Evolutionary conservation across 2,888 invertebrate species (phyloP).

Genomic region (Synanthedon vespiformis): DNA sequence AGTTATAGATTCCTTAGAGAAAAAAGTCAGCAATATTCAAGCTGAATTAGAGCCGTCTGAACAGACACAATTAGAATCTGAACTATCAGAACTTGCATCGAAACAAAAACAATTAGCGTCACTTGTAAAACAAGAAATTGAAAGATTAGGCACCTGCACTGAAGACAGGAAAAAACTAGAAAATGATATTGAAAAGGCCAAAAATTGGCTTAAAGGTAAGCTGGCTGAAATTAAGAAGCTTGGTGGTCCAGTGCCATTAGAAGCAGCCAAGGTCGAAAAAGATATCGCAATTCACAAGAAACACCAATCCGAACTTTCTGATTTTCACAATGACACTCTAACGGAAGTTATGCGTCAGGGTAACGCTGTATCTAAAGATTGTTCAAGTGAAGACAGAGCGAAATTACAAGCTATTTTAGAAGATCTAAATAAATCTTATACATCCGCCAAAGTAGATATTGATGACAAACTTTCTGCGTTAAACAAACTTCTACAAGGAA

Average conservation of each 20-base stretch:
- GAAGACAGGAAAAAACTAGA: constrained; percentile 83
- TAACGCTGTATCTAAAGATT: constrained; percentile 82
- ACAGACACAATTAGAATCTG: constrained; percentile 81
- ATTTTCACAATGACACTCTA: constrained; percentile 80
- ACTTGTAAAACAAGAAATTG: constrained; percentile 79
- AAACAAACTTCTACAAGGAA: constrained; percentile 78
- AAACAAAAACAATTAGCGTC: constrained; percentile 82
- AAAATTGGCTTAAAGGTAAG: constrained; percentile 84
- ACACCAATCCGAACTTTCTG: constrained; percentile 80
- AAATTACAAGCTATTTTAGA: constrained; percentile 76
- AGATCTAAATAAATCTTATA: constrained; percentile 78
- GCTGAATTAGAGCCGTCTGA: constrained; percentile 88
- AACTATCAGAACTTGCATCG: constrained; percentile 76
- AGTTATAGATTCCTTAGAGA: constrained; percentile 84
- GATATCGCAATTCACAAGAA: constrained; percentile 82
- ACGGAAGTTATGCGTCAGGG: constrained; percentile 83
- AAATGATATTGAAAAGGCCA: constrained; percentile 81
- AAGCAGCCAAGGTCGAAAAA: constrained; percentile 84
- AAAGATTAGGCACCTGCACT: constrained; percentile 75
- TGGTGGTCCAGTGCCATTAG: constrained; percentile 82
- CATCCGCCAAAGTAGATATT: constrained; percentile 78
- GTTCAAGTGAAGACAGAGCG: constrained; percentile 77
- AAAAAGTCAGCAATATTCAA: constrained; percentile 85
- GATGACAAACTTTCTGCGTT: constrained; percentile 79
- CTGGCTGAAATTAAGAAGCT: constrained; percentile 80